Percentiles rank a stretch among this genome's conserved stretches.
These are phyloP conservation scores for Leptopilina drosophilae DNA, from an alignment of 2,888 invertebrate genomes.

Conservation along the genomic window DNA sequence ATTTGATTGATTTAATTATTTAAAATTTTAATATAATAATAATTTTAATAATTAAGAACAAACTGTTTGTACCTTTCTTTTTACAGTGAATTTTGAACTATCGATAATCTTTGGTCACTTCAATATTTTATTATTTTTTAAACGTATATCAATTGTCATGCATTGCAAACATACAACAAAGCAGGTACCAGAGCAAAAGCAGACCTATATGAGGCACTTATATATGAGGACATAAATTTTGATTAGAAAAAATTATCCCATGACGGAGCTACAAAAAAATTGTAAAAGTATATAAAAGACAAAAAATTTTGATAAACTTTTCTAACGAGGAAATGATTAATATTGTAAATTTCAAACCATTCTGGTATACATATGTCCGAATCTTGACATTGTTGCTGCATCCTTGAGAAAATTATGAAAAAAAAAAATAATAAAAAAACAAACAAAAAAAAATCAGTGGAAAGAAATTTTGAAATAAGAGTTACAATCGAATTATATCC, in stretches of 20 bases:
- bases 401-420: neutral
- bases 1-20: too few relatives aligned
- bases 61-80: too few relatives aligned
- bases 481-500: neutral
- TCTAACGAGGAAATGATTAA: neutral
- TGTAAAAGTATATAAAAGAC: too few relatives aligned
- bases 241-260: slow-evolving; percentile 53
- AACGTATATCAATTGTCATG: slow-evolving; percentile 65
- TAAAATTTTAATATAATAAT: too few relatives aligned
- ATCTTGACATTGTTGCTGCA: slow-evolving; percentile 22
- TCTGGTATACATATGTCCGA: neutral
- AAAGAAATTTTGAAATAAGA: neutral
- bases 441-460: neutral
- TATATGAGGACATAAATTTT: slow-evolving; percentile 46
- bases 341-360: neutral
- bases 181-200: slow-evolving; percentile 78
- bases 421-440: too few relatives aligned
- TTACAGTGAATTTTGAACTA: neutral
- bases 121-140: slow-evolving; percentile 43
- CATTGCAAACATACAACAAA: slow-evolving; percentile 76
- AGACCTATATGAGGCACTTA: slow-evolving; percentile 59
- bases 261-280: slow-evolving; percentile 40
- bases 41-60: too few relatives aligned
- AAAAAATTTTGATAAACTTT: too few relatives aligned
- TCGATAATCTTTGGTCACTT: slow-evolving; percentile 45